phyloP scores from a whole-genome alignment of 2,797 vertebrate species.

The Anguilla anguilla region DNA sequence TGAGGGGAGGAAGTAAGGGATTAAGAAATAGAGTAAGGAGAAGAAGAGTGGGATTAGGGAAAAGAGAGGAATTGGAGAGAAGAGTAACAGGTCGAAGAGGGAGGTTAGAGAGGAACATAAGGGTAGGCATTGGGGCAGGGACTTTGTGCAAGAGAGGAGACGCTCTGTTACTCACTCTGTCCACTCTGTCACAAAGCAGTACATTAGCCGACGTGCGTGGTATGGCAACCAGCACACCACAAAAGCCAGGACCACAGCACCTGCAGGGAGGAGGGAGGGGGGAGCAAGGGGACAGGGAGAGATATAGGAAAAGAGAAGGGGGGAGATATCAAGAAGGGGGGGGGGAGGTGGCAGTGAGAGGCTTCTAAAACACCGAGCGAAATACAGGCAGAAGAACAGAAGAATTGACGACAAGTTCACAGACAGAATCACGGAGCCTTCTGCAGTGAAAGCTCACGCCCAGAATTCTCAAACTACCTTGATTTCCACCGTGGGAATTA shows the following conservation, averaged over 20 bases:
- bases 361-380: not conserved
- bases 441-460: not conserved
- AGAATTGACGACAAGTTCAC: not conserved
- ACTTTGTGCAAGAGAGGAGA: not conserved
- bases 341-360: not conserved
- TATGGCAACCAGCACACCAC: slow-evolving; percentile 97
- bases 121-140: not conserved
- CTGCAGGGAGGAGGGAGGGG: slow-evolving; percentile 59
- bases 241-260: slow-evolving; percentile 92
- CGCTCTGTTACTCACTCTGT: slow-evolving; percentile 80
- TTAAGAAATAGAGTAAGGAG: not conserved
- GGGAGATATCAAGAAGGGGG: not conserved
- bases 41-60: not conserved
- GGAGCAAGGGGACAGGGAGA: not conserved
- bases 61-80: not conserved
- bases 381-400: not conserved
- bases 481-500: not conserved
- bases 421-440: too few species aligned
- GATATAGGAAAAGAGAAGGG: not conserved
- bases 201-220: slow-evolving; percentile 92
- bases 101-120: not conserved
- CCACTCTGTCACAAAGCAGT: slow-evolving; percentile 89
- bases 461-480: not conserved
- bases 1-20: not conserved
- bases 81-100: not conserved